phyloP scores from a whole-genome alignment of 2,797 vertebrate genomes.

The Dromococcyx pavoninus region DNA sequence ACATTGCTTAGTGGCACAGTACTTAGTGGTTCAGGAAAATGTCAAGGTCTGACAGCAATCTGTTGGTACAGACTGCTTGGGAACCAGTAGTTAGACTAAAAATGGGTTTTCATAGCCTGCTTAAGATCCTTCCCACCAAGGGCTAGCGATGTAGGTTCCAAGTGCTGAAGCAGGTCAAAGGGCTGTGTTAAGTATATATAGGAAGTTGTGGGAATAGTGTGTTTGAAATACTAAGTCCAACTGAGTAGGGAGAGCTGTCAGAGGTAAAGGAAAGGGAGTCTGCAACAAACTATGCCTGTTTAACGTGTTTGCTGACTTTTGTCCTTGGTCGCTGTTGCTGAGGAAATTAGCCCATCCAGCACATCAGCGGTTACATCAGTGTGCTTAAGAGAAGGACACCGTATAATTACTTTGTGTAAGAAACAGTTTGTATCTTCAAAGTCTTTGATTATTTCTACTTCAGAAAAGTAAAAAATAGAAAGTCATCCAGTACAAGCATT shows the following conservation, averaged over 20 bases:
- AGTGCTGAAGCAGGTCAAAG: conserved; percentile 32
- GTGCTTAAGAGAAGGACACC: not conserved
- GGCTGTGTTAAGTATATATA: not conserved
- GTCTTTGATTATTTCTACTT: not conserved
- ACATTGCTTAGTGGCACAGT: not conserved
- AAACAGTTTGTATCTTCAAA: not conserved
- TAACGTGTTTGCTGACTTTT: not conserved
- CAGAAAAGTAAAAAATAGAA: not conserved
- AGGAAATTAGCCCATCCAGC: not conserved
- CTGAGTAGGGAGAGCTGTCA: not conserved
- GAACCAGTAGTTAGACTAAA: not conserved
- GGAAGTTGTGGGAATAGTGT: conserved; percentile 29
- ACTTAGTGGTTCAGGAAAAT: not conserved
- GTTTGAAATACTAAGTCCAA: conserved; percentile 34
- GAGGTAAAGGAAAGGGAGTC: conserved; percentile 2
- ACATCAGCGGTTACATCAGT: not conserved
- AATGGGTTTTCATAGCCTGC: not conserved
- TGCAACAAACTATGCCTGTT: accelerated
- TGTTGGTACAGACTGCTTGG: not conserved
- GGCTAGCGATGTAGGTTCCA: not conserved
- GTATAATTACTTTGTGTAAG: not conserved
- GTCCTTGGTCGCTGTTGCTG: not conserved
- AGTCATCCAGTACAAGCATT: not conserved
- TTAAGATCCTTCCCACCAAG: not conserved
- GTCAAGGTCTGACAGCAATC: not conserved